Base-by-base conservation (phyloP, 2,113 vertebrate species). In the Equus przewalskii region DNA sequence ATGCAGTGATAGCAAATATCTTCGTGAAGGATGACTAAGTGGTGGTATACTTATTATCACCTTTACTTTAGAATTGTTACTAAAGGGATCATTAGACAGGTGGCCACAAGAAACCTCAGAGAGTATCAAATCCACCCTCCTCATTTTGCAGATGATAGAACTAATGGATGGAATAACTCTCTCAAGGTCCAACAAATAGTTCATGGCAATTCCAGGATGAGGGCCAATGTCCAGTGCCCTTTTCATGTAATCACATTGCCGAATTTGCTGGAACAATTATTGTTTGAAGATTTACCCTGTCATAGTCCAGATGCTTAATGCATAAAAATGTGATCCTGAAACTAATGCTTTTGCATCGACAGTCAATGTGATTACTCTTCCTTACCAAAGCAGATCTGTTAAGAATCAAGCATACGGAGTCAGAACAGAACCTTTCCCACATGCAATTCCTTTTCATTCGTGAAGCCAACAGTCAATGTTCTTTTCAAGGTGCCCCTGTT, bases 271-370 rank as follows among this genome's bases (percentile, higher is more conserved):
- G 26, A 86, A 91, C 18, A 89, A 86, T 75, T 93, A 93, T 73
- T 79, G 6, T 30, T 94, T 51, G 60, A 91, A 96, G 58, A 65
- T 86, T 80, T 89, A 60, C 30, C 24, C 24, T 94, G 75, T 78
- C 89, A 67, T 21, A 49, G 28, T 89, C 82, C 95, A 97, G 78
- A 96, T 96, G 75, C 60, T 90, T 80, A 93, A 96, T 96, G 46
- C 54, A 96, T 96, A 96, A 94, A 96, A 94, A 95, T 96, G 94
- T 51, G 60, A 91, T 88, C 62, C 75, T n/a, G 36, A 85, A n/a
- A 86, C 70, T n/a, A 91, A 96, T 36, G 19, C 8, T 86, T 94
- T 93, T 89, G 21, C 26, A 83, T 94, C 30, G 44, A 30, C 12
- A 83, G 2, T 26, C 82, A 72, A 16, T 49, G 60, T 58, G 67